Evolutionary conservation across 2,888 invertebrate species (phyloP), one percentile per base, ranked within the genome.

Genomic region (Kuschelorhynchus macadamiae): DNA sequence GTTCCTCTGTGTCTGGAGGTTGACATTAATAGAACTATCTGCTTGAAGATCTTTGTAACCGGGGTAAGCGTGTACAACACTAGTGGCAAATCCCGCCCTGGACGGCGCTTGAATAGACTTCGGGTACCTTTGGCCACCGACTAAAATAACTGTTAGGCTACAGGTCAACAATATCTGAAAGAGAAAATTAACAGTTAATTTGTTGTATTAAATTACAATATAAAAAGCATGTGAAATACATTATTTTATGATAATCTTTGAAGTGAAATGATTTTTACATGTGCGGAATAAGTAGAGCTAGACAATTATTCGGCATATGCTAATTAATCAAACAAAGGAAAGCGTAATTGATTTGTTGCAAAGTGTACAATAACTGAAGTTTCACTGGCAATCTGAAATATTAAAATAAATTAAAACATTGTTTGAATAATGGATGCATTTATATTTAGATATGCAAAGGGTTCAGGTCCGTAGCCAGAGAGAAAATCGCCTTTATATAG

Each of bases 261-360:
- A 50, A 41, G 50, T 41, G 50, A 33, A 60, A 60, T 50, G 36
- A 11, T 18, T 53, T 18, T 62, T 44, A 21, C n/a, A 44, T 41
- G 20, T 16, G 44, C 12, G 25, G 32, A 52, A 25, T 66, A 59
- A 59, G 36, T 67, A 16, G 67, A 67, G 67, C 67, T 67, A 9
- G 16, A 25, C 36, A 39, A 50, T 49, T 60, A 41, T 60, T 50
- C 16, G 5, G 39, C 16, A 41, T 47, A 25, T 49, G 42, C 39
- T 41, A 64, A 39, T 60, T 50, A 50, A 12, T 50, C 17, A 60
- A 53, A 47, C n/a, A n/a, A n/a, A n/a, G n/a, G 55, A 53, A 60
- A 61, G 61, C 42, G 56, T 21, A 56, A 30, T 56, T 16, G 21
- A 53, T 39, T 52, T n/a, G n/a, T n/a, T n/a, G n/a, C n/a, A n/a